Evolutionary conservation across 2,797 vertebrate genomes (phyloP).

Genomic region (Coendou prehensilis): DNA sequence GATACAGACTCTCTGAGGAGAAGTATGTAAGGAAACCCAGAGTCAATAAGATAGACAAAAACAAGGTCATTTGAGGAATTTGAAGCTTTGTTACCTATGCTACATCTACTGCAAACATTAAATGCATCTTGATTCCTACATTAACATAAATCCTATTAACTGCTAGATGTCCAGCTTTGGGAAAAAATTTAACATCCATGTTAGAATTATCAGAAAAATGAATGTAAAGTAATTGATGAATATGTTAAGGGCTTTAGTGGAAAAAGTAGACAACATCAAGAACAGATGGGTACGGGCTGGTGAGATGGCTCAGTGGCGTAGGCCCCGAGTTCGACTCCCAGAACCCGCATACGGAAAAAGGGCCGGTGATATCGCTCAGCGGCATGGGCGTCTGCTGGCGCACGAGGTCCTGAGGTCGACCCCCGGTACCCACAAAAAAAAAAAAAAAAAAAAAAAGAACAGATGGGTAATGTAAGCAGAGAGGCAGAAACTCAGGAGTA

Average conservation of each 20-base stretch:
- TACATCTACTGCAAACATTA: constrained; percentile 6
- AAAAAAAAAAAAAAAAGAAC: not conserved
- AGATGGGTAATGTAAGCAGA: constrained; percentile 41
- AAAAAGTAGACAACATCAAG: constrained; percentile 54
- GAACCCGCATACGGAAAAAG: no score
- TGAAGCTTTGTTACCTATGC: constrained; percentile 25
- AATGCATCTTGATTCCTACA: constrained; percentile 5
- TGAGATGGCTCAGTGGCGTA: no score
- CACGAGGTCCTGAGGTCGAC: no score
- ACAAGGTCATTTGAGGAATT: not conserved
- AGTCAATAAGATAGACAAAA: constrained; percentile 24
- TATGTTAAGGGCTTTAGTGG: not conserved
- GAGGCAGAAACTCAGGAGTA: constrained; percentile 38
- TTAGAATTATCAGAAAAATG: constrained; percentile 60
- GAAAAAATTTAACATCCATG: not conserved
- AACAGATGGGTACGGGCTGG: not conserved
- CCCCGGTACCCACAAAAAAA: no score
- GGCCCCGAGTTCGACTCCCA: no score
- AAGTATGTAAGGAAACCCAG: not conserved
- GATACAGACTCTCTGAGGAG: not conserved
- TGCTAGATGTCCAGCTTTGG: not conserved
- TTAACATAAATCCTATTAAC: constrained; percentile 11
- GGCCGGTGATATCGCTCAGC: no score
- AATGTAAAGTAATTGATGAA: constrained; percentile 56
- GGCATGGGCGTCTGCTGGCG: no score